Evolutionary conservation across 2,113 vertebrate genomes (phyloP).

Genomic region (Melanostigma gelatinosum): DNA sequence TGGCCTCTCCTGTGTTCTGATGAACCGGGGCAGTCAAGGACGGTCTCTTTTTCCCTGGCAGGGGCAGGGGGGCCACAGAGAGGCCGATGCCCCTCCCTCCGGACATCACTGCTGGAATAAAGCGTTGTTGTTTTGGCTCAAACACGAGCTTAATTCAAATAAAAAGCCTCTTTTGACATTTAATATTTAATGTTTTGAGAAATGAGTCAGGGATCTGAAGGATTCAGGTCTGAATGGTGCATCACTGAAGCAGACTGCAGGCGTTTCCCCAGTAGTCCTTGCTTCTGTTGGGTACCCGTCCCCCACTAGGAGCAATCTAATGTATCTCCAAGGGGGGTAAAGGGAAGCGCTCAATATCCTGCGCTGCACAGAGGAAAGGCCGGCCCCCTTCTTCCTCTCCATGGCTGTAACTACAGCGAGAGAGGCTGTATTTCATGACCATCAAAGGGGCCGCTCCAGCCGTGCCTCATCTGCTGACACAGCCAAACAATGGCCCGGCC

Average conservation of each 20-base stretch:
- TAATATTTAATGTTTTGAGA: conserved; percentile 63
- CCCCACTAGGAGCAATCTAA: conserved; percentile 61
- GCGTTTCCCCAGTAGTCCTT: conserved; percentile 29
- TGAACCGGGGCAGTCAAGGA: conserved; percentile 61
- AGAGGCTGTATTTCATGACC: conserved; percentile 69
- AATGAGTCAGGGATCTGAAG: conserved; percentile 44
- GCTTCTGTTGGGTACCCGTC: conserved; percentile 37
- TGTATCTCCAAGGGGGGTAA: conserved; percentile 61
- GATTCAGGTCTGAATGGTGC: conserved; percentile 22
- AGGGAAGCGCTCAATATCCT: conserved; percentile 76
- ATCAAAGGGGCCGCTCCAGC: conserved; percentile 61
- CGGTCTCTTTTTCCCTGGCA: conserved; percentile 44
- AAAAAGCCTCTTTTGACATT: conserved; percentile 51
- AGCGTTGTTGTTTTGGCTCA: conserved; percentile 41
- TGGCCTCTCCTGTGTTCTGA: conserved; percentile 65
- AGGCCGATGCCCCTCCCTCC: conserved; percentile 34
- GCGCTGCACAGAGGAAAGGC: conserved; percentile 41
- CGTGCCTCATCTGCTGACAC: conserved; percentile 75
- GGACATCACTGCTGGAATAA: conserved; percentile 35
- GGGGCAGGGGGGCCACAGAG: conserved; percentile 47
- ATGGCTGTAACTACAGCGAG: conserved; percentile 38
- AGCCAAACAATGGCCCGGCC: conserved; percentile 62
- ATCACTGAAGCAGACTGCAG: conserved; percentile 38
- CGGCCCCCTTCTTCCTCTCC: conserved; percentile 11
- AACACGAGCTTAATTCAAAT: conserved; percentile 25